Percentiles rank a stretch among this genome's conserved stretches.
Conservation (phyloP, 2,797 vertebrate species). For the Phataginus tetradactyla region DNA sequence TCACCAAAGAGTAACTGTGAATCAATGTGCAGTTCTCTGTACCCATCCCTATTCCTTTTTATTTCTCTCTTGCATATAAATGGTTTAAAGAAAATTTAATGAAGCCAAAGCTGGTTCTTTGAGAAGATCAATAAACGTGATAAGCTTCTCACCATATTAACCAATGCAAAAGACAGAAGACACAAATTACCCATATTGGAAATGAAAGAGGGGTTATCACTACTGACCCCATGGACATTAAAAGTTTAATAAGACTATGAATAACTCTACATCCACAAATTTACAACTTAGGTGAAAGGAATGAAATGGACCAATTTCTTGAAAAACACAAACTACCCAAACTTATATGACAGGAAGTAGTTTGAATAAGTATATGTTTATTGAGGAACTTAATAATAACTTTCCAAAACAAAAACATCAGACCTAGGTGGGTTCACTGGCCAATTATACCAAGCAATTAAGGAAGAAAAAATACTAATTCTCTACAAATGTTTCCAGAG, state of each 20-base stretch:
- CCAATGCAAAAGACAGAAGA: neutral
- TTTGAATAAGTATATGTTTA: neutral
- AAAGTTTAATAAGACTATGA: neutral
- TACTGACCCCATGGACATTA: neutral
- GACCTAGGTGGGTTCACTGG: neutral
- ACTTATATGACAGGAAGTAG: neutral
- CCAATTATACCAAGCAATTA: neutral
- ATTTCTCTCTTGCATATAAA: neutral
- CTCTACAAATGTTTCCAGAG: neutral
- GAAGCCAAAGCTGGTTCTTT: neutral
- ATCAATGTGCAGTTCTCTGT: neutral
- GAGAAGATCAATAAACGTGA: neutral
- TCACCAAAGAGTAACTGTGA: neutral
- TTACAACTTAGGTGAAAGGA: neutral
- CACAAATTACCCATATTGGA: neutral
- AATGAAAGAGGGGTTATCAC: neutral
- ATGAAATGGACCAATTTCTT: neutral
- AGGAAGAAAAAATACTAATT: neutral
- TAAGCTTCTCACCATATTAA: neutral
- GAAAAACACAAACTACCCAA: neutral
- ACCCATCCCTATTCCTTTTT: neutral
- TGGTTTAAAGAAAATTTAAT: neutral
- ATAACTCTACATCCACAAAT: neutral
- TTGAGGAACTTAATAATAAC: neutral
- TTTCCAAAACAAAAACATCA: neutral